Evolutionary conservation across 92 coral and sea anemone genomes (phyloP).

Genomic region (Muricea muricata): DNA sequence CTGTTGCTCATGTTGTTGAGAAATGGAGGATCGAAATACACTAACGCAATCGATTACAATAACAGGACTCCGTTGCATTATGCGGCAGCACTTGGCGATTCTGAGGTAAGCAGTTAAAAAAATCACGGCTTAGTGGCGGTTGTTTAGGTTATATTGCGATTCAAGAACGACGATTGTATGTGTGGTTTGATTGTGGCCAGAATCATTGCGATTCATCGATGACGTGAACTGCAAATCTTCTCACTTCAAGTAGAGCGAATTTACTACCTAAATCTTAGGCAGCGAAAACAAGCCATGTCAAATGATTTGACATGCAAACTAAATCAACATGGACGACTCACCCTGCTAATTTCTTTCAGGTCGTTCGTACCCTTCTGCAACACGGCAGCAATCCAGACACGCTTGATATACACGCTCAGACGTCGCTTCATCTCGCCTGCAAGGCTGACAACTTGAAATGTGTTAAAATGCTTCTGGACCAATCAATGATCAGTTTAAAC

Average conservation of each 20-base stretch:
- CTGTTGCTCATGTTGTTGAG: conserved; percentile 4
- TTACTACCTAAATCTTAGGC: too few species aligned
- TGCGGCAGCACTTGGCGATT: conserved; percentile 13
- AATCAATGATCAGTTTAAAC: conserved; percentile 6
- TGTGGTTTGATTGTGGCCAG: background rate
- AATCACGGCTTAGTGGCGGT: too few species aligned
- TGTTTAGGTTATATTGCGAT: background rate
- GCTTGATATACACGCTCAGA: background rate
- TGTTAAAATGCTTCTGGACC: conserved; percentile 9
- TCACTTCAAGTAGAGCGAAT: too few species aligned
- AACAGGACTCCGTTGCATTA: conserved; percentile 11
- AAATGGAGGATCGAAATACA: background rate
- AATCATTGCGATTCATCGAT: too few species aligned
- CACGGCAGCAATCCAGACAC: conserved; percentile 21
- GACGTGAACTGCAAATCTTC: too few species aligned
- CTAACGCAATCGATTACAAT: conserved; percentile 13
- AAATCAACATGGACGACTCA: background rate
- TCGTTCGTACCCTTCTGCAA: background rate
- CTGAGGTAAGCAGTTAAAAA: background rate
- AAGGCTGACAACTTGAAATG: conserved; percentile 16
- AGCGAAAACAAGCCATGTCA: background rate
- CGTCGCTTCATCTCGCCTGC: conserved; percentile 11
- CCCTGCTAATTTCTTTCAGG: background rate
- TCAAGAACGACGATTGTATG: background rate
- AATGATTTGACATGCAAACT: background rate